Evolutionary conservation across 1,140 invertebrate species (phyloP), one percentile per base, ranked within the genome.

Genomic region (Probaryconus sp.): DNA sequence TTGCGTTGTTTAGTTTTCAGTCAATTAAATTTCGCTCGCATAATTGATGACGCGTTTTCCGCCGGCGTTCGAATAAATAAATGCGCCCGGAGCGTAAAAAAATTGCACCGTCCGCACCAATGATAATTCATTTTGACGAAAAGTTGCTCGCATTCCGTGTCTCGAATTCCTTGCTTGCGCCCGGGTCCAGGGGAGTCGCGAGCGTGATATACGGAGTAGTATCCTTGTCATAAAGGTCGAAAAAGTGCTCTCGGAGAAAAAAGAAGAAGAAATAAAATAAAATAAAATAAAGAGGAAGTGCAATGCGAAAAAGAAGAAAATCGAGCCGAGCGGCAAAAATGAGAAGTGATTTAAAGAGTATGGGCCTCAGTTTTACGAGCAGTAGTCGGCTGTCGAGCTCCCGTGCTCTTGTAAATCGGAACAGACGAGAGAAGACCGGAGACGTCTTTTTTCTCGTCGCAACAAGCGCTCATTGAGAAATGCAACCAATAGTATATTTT

Each of bases 141-240:
- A 68, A 50, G 33, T 28, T 56, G 43, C 51, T 50, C 42, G 51
- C 45, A 50, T 56, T 55, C 50, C 43, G 16, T 7, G 17, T 31
- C 13, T 10, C 9, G 30, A 35, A 50, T 50, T 50, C n/a, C n/a
- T n/a, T n/a, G n/a, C 47, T 24, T 10, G 14, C 28, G 21, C 21
- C 30, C 11, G 26, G 20, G 10, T 11, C 21, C 40, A 5, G 40
- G 40, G 38, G 33, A 48, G 38, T 55, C 26, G 37, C 26, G 35
- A 24, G 26, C 43, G 35, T 68, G 43, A 68, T 68, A 68, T 58
- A 58, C 63, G 63, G 50, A 56, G 63, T n/a, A n/a, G n/a, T 42
- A 58, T 68, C 33, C 51, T 33, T 47, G 43, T 68, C 43, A 68
- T 56, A 68, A 68, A 68, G 63, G 63, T 58, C 45, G 51, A 33